Evolutionary conservation across 2,888 invertebrate genomes (phyloP).

Genomic region (Stenotaenia linearis): DNA sequence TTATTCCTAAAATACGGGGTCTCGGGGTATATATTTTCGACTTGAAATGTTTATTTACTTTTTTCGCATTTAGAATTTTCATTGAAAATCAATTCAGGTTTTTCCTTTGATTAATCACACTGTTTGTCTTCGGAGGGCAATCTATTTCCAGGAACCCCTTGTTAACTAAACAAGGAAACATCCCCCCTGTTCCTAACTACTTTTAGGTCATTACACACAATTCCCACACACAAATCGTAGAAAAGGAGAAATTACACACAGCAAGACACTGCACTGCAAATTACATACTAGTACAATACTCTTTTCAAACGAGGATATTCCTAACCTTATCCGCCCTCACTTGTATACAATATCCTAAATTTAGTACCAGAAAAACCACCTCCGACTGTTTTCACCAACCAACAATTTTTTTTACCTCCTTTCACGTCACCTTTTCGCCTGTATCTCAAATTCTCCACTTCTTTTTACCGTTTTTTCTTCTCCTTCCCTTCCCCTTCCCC

Average conservation of each 20-base stretch:
- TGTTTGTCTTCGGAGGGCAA: background rate
- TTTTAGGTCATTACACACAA: conserved; percentile 8
- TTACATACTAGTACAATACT: background rate
- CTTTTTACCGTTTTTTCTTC: background rate
- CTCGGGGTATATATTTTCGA: no score
- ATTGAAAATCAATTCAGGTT: no score
- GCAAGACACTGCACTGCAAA: background rate
- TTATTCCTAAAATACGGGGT: background rate
- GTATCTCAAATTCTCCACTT: conserved; percentile 8
- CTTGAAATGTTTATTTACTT: no score
- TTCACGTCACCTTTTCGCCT: background rate
- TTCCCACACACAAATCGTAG: conserved; percentile 16
- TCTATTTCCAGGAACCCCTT: conserved; percentile 5
- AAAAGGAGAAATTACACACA: conserved; percentile 6
- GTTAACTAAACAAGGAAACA: background rate
- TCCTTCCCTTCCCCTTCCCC: background rate
- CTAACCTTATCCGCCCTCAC: background rate
- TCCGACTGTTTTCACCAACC: background rate
- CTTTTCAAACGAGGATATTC: conserved; percentile 5
- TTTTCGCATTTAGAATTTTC: no score
- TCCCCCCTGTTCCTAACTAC: background rate
- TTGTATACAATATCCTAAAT: background rate
- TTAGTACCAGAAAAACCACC: background rate
- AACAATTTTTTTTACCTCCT: background rate
- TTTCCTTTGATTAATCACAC: background rate